Evolutionary conservation across 2,113 vertebrate species (phyloP), one percentile per base, ranked within the genome.

Genomic region (Toxotes jaculatrix): DNA sequence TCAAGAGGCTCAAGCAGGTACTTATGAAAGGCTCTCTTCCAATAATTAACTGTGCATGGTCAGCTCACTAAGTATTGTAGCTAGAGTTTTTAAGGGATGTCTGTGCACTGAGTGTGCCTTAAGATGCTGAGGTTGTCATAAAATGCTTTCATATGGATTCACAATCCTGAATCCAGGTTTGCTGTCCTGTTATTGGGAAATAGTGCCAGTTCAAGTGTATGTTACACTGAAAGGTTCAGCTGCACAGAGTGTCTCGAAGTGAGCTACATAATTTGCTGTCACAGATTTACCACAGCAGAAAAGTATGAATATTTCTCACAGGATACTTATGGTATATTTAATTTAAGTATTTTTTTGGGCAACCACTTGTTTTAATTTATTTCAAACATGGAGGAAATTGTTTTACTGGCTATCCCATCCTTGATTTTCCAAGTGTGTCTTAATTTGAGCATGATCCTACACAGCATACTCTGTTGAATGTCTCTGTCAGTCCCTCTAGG

Each of bases 1-100:
- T 98, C 93, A 98, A 97, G 88, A 94, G 97, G 56, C 96, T 99
- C 53, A 99, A 98, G 91, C 97, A 97, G 97, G 98, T 99, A 92
- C 87, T 89, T 66, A 60, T 32, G 45, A 65, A 69, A 75, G 40
- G 7, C 8, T 66, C 42, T 76, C 11, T 14, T 74, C 17, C 42
- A 27, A 43, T 21, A n/a, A 53, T 76, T 68, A 40, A 42, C 43
- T 63, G 47, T 61, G 73, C 53, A 9, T 3, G 0, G 40, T n/a
- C 21, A 70, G 36, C n/a, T 53, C 56, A 67, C 34, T 23, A 6
- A 59, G 8, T 31, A 27, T 2, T 23, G n/a, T 12, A 69, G 64
- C 42, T 3, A 16, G 13, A 42, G 49, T 2, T 56, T 40, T 40
- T 40, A 12, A 16, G 34, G 21, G 49, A 40, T 40, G 7, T 42